These are phyloP conservation scores for Flexamia atlantica DNA, from an alignment of 2,888 invertebrate genomes.

Conservation along the genomic window DNA sequence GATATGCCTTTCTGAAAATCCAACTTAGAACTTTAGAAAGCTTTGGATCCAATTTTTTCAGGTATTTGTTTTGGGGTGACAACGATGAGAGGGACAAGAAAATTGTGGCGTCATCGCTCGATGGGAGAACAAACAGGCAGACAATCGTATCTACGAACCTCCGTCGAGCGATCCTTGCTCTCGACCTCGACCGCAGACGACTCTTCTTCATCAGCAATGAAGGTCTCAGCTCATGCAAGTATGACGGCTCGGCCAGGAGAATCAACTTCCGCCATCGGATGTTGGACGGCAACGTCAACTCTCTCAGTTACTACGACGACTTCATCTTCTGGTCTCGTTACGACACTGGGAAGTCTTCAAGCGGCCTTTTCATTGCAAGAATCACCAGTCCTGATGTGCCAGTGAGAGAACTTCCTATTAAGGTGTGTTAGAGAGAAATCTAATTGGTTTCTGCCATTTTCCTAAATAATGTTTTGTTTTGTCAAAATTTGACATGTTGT, in stretches of 20 bases:
- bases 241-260: background rate
- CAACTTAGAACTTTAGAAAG: no score
- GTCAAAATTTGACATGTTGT: no score
- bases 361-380: background rate
- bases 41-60: background rate
- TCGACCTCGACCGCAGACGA: background rate
- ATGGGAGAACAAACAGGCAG: background rate
- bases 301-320: background rate
- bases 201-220: background rate
- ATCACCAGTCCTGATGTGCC: background rate
- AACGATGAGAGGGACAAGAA: background rate
- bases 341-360: background rate
- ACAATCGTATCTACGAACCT: background rate
- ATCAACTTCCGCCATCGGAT: background rate
- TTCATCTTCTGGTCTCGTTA: background rate
- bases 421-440: background rate
- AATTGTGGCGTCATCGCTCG: background rate
- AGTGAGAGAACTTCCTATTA: background rate
- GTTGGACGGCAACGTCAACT: background rate
- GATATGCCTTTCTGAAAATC: no score
- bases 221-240: background rate
- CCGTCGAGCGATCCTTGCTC: background rate
- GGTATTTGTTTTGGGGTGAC: slow-evolving; percentile 9
- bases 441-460: no score
- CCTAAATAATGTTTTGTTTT: no score